A percentile compares a stretch with the other conserved stretches of the same genome.
Conservation (phyloP, 1,140 invertebrate genomes). For the Himalopsyche phryganea region DNA sequence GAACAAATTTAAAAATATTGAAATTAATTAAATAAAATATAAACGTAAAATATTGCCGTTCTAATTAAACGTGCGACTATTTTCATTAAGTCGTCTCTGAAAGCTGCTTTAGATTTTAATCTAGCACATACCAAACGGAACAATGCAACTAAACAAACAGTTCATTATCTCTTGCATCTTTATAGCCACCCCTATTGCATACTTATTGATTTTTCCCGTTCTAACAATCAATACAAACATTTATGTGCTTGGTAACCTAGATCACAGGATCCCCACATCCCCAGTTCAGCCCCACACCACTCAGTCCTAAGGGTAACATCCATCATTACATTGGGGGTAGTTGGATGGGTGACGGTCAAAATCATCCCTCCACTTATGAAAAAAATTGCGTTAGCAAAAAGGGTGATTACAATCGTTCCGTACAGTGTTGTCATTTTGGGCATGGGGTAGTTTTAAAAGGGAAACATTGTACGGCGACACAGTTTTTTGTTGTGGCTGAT, state of each 20-base stretch:
- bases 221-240: constrained; percentile 22
- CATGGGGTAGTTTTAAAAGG: too few species aligned
- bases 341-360: constrained; percentile 5
- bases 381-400: constrained; percentile 25
- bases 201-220: constrained; percentile 25
- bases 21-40: too few species aligned
- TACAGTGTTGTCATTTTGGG: not conserved
- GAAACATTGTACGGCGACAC: too few species aligned
- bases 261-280: constrained; percentile 12
- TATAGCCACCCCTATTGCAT: constrained; percentile 13
- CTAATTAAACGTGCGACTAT: too few species aligned
- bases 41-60: too few species aligned
- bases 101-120: too few species aligned
- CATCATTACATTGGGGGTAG: constrained; percentile 18
- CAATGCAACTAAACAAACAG: too few species aligned
- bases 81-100: too few species aligned
- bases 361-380: constrained; percentile 4
- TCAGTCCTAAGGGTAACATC: constrained; percentile 23
- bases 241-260: constrained; percentile 29
- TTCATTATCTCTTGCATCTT: too few species aligned
- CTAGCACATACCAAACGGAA: too few species aligned
- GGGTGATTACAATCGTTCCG: constrained; percentile 22
- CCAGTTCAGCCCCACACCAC: constrained; percentile 10
- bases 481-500: too few species aligned
- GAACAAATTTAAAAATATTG: too few species aligned